Base-by-base conservation (phyloP, 1,140 invertebrate genomes). In the Matsumurasca onukii region DNA sequence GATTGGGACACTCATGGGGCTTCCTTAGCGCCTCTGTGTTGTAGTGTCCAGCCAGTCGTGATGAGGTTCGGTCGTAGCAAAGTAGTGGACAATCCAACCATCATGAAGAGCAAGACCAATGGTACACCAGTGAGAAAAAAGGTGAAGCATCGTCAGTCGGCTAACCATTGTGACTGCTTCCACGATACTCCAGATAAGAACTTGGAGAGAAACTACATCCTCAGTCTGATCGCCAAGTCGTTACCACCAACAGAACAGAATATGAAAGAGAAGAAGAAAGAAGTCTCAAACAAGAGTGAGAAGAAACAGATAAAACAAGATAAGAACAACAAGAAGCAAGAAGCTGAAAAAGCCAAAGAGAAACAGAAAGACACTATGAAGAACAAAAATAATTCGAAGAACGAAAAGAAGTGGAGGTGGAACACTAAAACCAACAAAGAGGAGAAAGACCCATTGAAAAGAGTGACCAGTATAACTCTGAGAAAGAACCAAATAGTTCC, bases 121-220 rank as follows among this genome's bases (percentile, higher is more conserved):
- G 55, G 55, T 1, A 59, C 55, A 12, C 55, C 55, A 9, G 55
- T 59, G 24, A 51, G n/a, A 20, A 13, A 24, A 3, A 25, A 29
- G 55, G 55, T 59, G 22, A 59, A 59, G 55, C 55, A 59, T 27
- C 2, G 22, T 5, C 55, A 59, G 25, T 59, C 55, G 25, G 55
- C 55, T 3, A 59, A 24, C 24, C 9, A 59, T 3, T 59, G 55
- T 27, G 55, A 59, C 25, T 59, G 55, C n/a, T 59, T 22, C 55
- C 22, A 59, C 15, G 55, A 59, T 22, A 13, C 22, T 5, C 55
- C 15, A 9, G 55, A 59, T 27, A 59, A 9, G 22, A 59, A 59
- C 25, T 2, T 9, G 24, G 55, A 59, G n/a, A 2, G 55, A 27
- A 59, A 59, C 15, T 59, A 59, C 55, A 59, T 59, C 55, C 55